Conservation (phyloP, 2,797 vertebrate species). For the Alectoris magna region DNA sequence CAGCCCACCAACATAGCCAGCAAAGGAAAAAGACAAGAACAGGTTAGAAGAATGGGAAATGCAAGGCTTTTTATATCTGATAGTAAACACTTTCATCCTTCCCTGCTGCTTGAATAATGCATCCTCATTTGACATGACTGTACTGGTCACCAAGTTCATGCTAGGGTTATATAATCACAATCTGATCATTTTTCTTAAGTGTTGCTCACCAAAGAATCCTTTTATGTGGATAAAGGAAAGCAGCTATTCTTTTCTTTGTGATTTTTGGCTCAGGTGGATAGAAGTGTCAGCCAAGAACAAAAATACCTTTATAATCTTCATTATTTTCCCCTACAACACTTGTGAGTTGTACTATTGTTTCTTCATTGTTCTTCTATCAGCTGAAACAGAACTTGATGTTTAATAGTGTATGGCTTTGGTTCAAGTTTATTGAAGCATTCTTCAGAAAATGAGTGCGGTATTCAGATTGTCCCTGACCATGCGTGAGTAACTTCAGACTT, state of each 20-base stretch:
- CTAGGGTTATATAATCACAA: conserved; percentile 66
- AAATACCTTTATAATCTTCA: conserved; percentile 67
- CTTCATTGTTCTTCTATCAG: conserved; percentile 48
- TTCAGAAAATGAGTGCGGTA: conserved; percentile 34
- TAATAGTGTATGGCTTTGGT: conserved; percentile 37
- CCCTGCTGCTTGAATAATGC: conserved; percentile 66
- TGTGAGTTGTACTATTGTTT: conserved; percentile 48
- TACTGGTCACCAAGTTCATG: conserved; percentile 67
- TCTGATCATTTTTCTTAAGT: conserved; percentile 66
- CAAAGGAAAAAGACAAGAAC: conserved; percentile 27
- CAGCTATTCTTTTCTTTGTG: conserved; percentile 66
- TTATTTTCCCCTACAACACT: conserved; percentile 23
- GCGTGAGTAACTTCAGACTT: background rate
- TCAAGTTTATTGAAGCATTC: conserved; percentile 28
- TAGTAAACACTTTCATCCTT: conserved; percentile 65
- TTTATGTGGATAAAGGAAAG: conserved; percentile 68
- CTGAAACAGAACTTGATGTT: conserved; percentile 39
- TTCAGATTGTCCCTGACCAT: background rate
- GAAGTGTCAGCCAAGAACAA: conserved; percentile 63
- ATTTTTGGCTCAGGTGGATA: conserved; percentile 59
- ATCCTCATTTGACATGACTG: conserved; percentile 69
- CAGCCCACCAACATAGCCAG: conserved; percentile 63
- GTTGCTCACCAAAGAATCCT: conserved; percentile 47
- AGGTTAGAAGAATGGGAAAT: conserved; percentile 60
- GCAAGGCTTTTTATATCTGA: conserved; percentile 39